Conservation (phyloP, 2,888 invertebrate genomes). For the Diloba caeruleocephala region DNA sequence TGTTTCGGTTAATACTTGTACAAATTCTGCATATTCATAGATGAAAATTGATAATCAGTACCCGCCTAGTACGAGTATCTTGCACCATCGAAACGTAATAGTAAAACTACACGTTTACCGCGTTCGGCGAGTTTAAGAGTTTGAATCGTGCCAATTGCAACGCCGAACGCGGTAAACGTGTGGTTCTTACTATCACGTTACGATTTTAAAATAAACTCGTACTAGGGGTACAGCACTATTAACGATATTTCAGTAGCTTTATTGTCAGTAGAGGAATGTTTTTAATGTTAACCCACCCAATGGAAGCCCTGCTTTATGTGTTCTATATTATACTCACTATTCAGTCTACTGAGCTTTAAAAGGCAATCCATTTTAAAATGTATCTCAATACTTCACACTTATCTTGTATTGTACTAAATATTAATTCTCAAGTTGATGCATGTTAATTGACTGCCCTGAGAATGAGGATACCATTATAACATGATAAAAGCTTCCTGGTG, state of each 20-base stretch:
- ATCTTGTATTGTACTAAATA: conserved; percentile 25
- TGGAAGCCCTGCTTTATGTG: conserved; percentile 33
- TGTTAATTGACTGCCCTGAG: not conserved
- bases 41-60: no score
- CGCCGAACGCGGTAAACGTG: no score
- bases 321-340: conserved; percentile 7
- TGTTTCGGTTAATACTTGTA: no score
- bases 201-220: no score
- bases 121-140: no score
- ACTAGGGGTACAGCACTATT: no score
- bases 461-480: not conserved
- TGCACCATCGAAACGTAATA: no score
- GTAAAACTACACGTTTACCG: no score
- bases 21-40: no score
- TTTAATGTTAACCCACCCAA: conserved; percentile 3
- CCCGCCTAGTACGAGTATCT: no score
- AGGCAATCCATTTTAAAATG: conserved; percentile 23
- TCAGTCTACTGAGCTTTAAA: conserved; percentile 18
- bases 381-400: conserved; percentile 21
- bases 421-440: conserved; percentile 1
- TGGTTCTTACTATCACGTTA: no score
- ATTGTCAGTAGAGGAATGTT: not conserved
- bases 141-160: no score
- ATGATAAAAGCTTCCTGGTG: conserved; percentile 9
- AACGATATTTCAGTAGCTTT: not conserved